Percentiles rank a stretch among this genome's conserved stretches.
Conservation (phyloP, 2,888 invertebrate genomes). For the Epirrhoe tristata region DNA sequence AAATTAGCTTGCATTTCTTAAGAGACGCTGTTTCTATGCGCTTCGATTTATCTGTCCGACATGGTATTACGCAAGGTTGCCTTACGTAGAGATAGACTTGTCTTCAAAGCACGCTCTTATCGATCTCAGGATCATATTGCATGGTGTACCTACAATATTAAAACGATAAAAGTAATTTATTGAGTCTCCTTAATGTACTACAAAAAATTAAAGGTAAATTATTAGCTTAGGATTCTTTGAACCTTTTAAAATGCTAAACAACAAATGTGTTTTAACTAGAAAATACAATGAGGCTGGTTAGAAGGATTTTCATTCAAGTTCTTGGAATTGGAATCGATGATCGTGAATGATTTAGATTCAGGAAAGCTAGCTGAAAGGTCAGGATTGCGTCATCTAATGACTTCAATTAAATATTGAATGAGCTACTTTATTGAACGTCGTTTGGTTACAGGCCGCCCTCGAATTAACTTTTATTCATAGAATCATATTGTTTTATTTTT, state of each 20-base stretch:
- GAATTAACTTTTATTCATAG: too few species aligned
- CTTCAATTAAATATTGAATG: too few species aligned
- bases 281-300: not conserved
- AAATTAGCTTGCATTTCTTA: slow-evolving; percentile 28
- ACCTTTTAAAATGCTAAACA: not conserved
- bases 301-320: not conserved
- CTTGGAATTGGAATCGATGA: not conserved
- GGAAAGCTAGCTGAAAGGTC: not conserved
- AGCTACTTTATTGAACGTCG: too few species aligned
- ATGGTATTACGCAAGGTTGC: slow-evolving; percentile 22
- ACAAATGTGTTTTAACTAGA: too few species aligned
- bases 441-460: too few species aligned
- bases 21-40: slow-evolving; percentile 24
- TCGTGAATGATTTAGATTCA: slow-evolving; percentile 11
- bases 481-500: too few species aligned
- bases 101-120: not conserved
- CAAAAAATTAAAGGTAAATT: too few species aligned
- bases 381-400: too few species aligned
- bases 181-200: too few species aligned
- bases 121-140: not conserved
- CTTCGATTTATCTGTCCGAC: slow-evolving; percentile 8
- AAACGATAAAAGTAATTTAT: not conserved
- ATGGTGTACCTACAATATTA: not conserved
- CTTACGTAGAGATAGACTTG: not conserved
- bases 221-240: not conserved